phyloP scores from a whole-genome alignment of 92 coral and sea anemone species.

The Parazoanthus swiftii region DNA sequence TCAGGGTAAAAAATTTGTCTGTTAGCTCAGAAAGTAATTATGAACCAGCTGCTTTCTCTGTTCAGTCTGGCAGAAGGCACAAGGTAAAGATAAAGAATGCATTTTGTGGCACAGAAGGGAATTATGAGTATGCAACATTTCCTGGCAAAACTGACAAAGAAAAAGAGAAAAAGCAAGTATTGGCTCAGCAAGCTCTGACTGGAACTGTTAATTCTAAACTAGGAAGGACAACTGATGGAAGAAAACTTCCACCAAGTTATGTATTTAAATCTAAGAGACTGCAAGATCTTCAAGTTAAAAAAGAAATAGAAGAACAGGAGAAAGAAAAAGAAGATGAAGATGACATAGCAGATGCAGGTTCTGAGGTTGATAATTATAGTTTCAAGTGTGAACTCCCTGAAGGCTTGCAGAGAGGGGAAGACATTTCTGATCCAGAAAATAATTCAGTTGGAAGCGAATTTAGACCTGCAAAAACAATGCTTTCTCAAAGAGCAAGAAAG shows the following conservation, averaged over 20 bases:
- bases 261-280: slow-evolving; percentile 81
- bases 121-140: slow-evolving; percentile 23
- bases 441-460: not conserved
- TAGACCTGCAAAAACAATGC: not conserved
- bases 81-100: slow-evolving; percentile 44
- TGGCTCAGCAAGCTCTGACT: not conserved
- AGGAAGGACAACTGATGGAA: slow-evolving; percentile 15
- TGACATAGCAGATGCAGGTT: not conserved
- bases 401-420: not conserved
- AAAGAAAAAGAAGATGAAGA: slow-evolving; percentile 29
- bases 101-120: not conserved
- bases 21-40: not conserved
- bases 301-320: slow-evolving; percentile 36
- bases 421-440: not conserved
- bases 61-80: not conserved
- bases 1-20: slow-evolving; percentile 33
- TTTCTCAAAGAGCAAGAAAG: slow-evolving; percentile 24
- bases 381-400: not conserved
- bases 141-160: not conserved
- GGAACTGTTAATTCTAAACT: not conserved
- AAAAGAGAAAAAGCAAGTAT: not conserved
- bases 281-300: slow-evolving; percentile 62
- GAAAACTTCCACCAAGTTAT: slow-evolving; percentile 11
- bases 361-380: not conserved
- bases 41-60: slow-evolving; percentile 20